These are phyloP conservation scores for Triplophysa bombifrons DNA, from an alignment of 2,797 vertebrate species.

Conservation along the genomic window DNA sequence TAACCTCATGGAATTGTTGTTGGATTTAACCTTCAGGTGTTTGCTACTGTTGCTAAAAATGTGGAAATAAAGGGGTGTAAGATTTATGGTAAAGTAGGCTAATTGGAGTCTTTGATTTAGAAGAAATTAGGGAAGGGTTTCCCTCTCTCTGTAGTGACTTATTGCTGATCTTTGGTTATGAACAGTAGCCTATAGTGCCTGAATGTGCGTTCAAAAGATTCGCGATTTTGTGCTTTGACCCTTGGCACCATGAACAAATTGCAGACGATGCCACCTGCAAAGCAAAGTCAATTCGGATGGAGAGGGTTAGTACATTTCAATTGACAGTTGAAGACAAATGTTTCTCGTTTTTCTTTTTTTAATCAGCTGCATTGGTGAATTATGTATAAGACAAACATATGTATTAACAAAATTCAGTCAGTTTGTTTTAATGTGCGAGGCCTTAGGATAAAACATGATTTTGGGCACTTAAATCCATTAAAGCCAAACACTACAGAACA, in stretches of 20 bases:
- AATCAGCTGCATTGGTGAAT: too few relatives aligned
- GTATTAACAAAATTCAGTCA: too few relatives aligned
- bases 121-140: background rate
- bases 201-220: background rate
- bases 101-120: slow-evolving; percentile 45
- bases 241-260: background rate
- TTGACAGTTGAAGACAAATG: background rate
- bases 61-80: slow-evolving; percentile 9
- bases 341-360: background rate
- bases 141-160: background rate
- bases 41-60: slow-evolving; percentile 44
- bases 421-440: too few relatives aligned
- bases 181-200: background rate
- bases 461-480: too few relatives aligned
- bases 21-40: slow-evolving; percentile 60
- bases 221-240: background rate
- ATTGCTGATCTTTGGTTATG: background rate
- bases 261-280: background rate
- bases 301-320: background rate
- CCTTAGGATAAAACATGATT: too few relatives aligned
- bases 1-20: slow-evolving; percentile 51
- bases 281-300: background rate
- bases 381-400: too few relatives aligned
- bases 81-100: slow-evolving; percentile 40
- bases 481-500: too few relatives aligned